phyloP scores from a whole-genome alignment of 92 coral and sea anemone genomes.

The Zoanthus sociatus region DNA sequence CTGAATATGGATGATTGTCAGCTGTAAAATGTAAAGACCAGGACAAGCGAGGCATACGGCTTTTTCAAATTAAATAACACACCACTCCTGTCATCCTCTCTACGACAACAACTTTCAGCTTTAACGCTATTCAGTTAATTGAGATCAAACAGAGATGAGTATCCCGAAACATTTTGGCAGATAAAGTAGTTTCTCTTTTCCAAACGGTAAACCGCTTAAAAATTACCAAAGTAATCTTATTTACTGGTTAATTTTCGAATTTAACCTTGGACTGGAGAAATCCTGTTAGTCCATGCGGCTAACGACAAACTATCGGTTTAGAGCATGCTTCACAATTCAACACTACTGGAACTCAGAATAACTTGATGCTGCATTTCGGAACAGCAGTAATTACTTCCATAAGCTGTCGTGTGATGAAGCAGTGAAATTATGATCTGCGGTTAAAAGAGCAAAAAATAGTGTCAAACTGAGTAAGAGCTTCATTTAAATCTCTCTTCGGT shows the following conservation, averaged over 20 bases:
- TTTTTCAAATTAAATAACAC: neutral
- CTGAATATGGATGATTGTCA: neutral
- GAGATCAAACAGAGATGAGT: neutral
- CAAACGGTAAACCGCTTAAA: neutral
- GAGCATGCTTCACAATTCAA: constrained; percentile 14
- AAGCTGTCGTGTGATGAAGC: neutral
- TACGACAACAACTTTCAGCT: neutral
- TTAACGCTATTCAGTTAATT: neutral
- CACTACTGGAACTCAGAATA: neutral
- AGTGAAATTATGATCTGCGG: neutral
- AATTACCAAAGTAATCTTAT: neutral
- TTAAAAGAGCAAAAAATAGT: neutral
- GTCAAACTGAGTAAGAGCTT: neutral
- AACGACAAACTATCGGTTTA: neutral
- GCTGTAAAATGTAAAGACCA: neutral
- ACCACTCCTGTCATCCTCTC: neutral
- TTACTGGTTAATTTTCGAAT: neutral
- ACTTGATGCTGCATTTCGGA: neutral
- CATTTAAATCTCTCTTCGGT: neutral
- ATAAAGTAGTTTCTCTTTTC: neutral
- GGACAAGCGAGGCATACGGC: neutral
- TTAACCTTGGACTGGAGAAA: constrained; percentile 33
- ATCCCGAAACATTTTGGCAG: neutral
- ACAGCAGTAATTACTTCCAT: neutral
- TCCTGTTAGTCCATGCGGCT: neutral